phyloP scores from a whole-genome alignment of 2,113 vertebrate genomes.

The Ictalurus furcatus region DNA sequence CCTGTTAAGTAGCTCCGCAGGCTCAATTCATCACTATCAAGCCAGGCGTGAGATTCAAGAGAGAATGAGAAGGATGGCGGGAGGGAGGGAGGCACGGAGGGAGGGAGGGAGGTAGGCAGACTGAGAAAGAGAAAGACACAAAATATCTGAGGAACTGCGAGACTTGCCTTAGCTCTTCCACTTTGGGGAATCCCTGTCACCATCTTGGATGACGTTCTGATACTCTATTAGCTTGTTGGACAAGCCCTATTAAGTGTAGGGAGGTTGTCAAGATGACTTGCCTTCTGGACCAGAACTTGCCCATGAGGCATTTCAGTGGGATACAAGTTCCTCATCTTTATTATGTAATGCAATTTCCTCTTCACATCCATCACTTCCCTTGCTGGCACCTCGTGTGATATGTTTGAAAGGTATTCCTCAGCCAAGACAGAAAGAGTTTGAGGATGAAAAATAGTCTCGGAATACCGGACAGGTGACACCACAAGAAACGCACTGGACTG shows the following conservation, averaged over 20 bases:
- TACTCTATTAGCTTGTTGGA: not conserved
- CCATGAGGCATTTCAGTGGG: not conserved
- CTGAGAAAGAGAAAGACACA: not conserved
- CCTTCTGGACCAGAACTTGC: not conserved
- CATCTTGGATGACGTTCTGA: too few species aligned
- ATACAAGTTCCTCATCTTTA: not conserved
- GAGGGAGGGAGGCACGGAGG: not conserved
- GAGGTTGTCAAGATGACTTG: constrained; percentile 14
- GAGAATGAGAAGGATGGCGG: not conserved
- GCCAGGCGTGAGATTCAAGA: constrained; percentile 12
- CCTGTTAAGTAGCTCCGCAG: constrained; percentile 41
- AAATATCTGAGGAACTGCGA: not conserved
- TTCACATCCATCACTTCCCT: not conserved
- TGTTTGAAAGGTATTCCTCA: not conserved
- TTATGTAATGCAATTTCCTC: not conserved
- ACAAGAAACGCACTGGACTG: not conserved
- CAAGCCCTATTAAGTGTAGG: not conserved
- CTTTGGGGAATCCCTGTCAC: not conserved
- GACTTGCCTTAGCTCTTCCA: not conserved
- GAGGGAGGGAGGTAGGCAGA: not conserved
- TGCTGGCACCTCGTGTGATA: not conserved
- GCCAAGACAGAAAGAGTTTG: not conserved
- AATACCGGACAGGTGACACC: not conserved
- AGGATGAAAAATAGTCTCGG: not conserved
- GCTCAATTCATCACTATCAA: constrained; percentile 41